phyloP scores from a whole-genome alignment of 2,888 invertebrate species.

The Drosophila helvetica region DNA sequence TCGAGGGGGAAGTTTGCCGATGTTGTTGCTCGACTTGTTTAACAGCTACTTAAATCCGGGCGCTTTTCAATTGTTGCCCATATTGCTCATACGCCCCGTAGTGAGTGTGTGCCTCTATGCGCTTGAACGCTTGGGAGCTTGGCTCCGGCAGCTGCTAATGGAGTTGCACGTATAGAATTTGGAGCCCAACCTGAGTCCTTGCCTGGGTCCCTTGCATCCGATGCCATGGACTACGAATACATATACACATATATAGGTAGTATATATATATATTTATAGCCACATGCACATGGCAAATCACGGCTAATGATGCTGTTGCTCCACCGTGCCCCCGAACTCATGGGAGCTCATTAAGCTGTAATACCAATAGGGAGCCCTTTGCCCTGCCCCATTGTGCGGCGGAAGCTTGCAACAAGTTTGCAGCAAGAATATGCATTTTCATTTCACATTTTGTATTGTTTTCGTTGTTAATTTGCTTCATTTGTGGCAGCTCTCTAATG shows the following conservation, averaged over 20 bases:
- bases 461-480: constrained; percentile 52
- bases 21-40: constrained; percentile 56
- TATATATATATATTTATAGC: neutral
- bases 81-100: constrained; percentile 63
- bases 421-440: constrained; percentile 42
- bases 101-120: constrained; percentile 6
- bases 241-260: neutral
- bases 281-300: constrained; percentile 29
- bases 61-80: constrained; percentile 55
- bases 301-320: constrained; percentile 51
- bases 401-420: constrained; percentile 34
- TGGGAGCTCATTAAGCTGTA: constrained; percentile 63
- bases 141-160: constrained; percentile 43
- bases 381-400: constrained; percentile 16
- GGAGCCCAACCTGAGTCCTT: constrained; percentile 14
- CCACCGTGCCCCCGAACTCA: constrained; percentile 30
- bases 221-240: constrained; percentile 12
- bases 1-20: constrained; percentile 8
- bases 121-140: constrained; percentile 37
- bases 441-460: constrained; percentile 54
- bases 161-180: constrained; percentile 46
- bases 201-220: too few species aligned
- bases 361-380: constrained; percentile 48
- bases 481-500: constrained; percentile 22
- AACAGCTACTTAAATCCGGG: constrained; percentile 67